A percentile compares a stretch with the other conserved stretches of the same genome.
phyloP scores from a whole-genome alignment of 2,113 vertebrate species.

The Pelecanus crispus region DNA sequence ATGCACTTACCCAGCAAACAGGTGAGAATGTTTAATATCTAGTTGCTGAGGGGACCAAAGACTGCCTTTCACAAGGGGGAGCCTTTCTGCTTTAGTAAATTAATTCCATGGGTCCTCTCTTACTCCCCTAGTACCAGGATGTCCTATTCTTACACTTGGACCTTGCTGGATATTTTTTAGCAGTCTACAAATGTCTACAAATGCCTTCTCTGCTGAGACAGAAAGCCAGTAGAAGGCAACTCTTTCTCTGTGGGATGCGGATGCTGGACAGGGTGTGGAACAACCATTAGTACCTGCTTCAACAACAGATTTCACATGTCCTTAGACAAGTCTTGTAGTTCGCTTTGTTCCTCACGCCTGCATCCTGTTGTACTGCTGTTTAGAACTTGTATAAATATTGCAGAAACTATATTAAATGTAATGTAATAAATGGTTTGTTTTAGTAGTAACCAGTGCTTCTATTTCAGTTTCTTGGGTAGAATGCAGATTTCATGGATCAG shows the following conservation, averaged over 20 bases:
- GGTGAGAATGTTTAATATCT: neutral
- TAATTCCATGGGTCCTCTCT: neutral
- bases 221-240: neutral
- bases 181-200: neutral
- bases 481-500: neutral
- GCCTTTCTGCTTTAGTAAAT: constrained; percentile 24
- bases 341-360: neutral
- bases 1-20: neutral
- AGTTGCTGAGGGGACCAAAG: neutral
- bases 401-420: neutral
- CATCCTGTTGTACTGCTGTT: neutral
- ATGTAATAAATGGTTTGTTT: neutral
- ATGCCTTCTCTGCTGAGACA: neutral
- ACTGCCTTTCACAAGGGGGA: constrained; percentile 11
- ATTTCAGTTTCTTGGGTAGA: neutral
- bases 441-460: neutral
- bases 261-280: neutral
- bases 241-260: neutral
- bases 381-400: neutral
- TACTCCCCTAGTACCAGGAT: neutral
- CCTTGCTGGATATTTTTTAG: neutral
- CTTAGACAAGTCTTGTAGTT: neutral
- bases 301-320: neutral
- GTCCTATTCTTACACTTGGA: neutral
- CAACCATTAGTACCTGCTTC: neutral